Base-by-base conservation (phyloP, 2,113 vertebrate genomes). In the Cyprichromis sp. region DNA sequence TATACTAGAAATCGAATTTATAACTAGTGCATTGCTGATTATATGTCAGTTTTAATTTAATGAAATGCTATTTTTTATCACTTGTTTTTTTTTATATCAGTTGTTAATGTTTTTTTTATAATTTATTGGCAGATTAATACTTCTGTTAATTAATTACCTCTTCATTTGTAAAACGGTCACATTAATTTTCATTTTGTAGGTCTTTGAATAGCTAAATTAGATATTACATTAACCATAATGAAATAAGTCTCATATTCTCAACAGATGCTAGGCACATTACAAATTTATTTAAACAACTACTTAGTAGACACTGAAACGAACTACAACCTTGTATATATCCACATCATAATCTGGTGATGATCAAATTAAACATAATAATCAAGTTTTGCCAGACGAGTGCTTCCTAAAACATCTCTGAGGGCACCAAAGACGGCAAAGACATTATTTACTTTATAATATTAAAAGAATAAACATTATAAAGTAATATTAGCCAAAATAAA, bases 251-350 rank as follows among this genome's bases (percentile, higher is more conserved):
- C 68, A 76, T 29, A 47, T 17, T 26, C 14, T 76, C 21, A 19
- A 19, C 68, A 76, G 40, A 47, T 26, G 68, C 1, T 29, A 0
- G 1, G 6, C 1, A 29, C 42, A 19, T 76, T 47, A 11, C 24
- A 47, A 5, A 47, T 19, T 29, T 29, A 45, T 45, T 47, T 24
- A 45, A 47, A 76, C 3, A 9, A 29, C 26, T 19, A 76, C 0
- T 50, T 76, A 2, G 14, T 29, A 5, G 71, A 47, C 42, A 17
- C 42, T 29, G 24, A 29, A 3, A 19, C 1, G 0, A 29, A 29
- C 6, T 8, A 19, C 24, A 76, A 29, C 24, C 42, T 76, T 76
- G 68, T 29, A 76, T 73, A 45, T 26, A 45, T 2, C 40, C 1
- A 73, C 24, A 76, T 76, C 40, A 19, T 0, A 76, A 47, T 17